These are phyloP conservation scores for Ichneumoninae sp. DNA, from an alignment of 2,888 invertebrate species.

Conservation along the genomic window DNA sequence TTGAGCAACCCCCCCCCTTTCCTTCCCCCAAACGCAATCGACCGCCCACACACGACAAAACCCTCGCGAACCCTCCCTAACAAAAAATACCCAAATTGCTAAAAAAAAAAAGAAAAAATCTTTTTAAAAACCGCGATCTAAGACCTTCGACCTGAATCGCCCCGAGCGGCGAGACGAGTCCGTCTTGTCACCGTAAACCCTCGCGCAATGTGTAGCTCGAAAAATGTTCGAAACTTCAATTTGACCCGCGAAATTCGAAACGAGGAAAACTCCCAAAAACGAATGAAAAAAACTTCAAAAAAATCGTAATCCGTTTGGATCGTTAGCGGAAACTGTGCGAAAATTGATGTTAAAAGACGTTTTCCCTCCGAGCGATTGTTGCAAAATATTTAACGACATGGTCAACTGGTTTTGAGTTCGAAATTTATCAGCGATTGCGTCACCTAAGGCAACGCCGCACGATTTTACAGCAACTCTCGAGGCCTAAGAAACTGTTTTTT, in stretches of 20 bases:
- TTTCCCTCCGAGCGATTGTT: conserved; percentile 22
- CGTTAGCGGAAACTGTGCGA: not conserved
- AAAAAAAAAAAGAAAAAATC: conserved; percentile 61
- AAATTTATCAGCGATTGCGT: conserved; percentile 61
- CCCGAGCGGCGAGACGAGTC: conserved; percentile 44
- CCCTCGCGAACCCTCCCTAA: conserved; percentile 64
- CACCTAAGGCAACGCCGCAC: conserved; percentile 17
- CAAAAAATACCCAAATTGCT: not conserved
- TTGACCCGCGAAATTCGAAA: not conserved
- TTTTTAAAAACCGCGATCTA: conserved; percentile 55
- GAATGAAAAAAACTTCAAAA: not conserved
- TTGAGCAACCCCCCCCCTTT: conserved; percentile 73
- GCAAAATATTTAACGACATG: conserved; percentile 32
- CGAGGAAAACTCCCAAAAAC: not conserved
- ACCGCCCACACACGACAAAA: conserved; percentile 49
- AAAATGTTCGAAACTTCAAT: conserved; percentile 49
- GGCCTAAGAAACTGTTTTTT: conserved; percentile 42
- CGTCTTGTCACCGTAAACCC: conserved; percentile 36
- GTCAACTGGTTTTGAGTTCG: conserved; percentile 72
- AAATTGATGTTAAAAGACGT: not conserved
- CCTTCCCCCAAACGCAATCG: conserved; percentile 47
- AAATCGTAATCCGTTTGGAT: not conserved
- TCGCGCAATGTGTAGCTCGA: conserved; percentile 1
- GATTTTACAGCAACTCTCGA: conserved; percentile 12
- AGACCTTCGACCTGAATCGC: conserved; percentile 65